Evolutionary conservation across 2,888 invertebrate species (phyloP), one percentile per base, ranked within the genome.

Genomic region (Cerastoderma edule): DNA sequence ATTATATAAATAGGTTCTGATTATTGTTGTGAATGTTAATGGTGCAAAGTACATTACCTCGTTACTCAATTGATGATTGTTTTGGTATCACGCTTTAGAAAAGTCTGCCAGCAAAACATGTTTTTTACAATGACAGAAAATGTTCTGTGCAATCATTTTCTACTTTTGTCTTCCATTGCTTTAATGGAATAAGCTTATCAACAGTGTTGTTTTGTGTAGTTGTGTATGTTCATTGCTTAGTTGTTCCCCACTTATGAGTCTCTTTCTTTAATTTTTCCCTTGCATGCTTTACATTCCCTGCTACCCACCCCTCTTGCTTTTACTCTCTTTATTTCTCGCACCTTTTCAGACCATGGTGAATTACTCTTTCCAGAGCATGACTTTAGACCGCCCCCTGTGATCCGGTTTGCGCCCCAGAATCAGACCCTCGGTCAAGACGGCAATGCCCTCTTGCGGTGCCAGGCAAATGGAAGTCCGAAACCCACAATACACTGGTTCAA

Each of bases 361-460:
- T 72, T 77, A 77, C 65, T 73, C 39, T 69, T 81, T 82, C 44
- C 87, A 91, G 91, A 91, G 60, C 85, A 89, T 64, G 92, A 92
- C 79, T 84, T 89, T n/a, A 85, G 92, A 57, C 91, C 92, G 4
- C 97, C 97, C 19, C 97, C 97, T 57, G 95, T 97, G 85, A 97
- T 98, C 87, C 95, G 96, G 92, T 95, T 96, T 81, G 96, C 97
- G 0, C 97, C 97, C 6, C 95, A 96, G 76, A 97, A 97, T 94
- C 97, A 97, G 93, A 97, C 97, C 0, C 92, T 97, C 50, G 95
- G 96, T 22, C 93, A 96, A 72, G 95, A 96, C 83, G 95, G 95
- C 84, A 95, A 95, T 84, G 97, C 96, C 19, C 95, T 95, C 84
- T 93, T 98, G 87, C 96, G 96, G 32, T 98, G 97, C 91, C 95